A percentile compares a stretch with the other conserved stretches of the same genome.
phyloP scores from a whole-genome alignment of 2,113 vertebrate species.

The Phaethon lepturus region DNA sequence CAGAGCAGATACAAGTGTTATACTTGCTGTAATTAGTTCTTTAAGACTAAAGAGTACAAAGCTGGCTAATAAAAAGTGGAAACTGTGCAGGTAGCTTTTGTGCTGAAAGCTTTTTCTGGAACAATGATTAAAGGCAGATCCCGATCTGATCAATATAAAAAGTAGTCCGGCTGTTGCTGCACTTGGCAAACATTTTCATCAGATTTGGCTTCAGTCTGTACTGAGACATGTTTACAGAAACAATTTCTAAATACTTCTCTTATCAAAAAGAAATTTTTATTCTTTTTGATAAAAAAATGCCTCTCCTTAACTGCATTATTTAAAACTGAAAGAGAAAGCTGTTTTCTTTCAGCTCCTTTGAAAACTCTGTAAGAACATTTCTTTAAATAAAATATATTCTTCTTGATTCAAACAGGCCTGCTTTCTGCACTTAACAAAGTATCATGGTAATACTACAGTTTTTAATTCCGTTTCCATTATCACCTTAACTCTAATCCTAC shows the following conservation, averaged over 20 bases:
- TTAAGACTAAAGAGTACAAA: not conserved
- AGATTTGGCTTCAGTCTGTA: not conserved
- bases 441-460: not conserved
- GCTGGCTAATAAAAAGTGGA: not conserved
- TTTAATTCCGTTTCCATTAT: constrained; percentile 6
- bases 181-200: not conserved
- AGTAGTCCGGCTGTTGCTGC: not conserved
- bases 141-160: not conserved
- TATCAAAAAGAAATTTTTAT: constrained; percentile 9
- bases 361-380: not conserved
- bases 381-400: not conserved
- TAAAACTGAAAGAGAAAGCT: not conserved
- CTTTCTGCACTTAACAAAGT: not conserved
- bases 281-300: constrained; percentile 13
- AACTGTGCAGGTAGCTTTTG: not conserved
- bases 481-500: not conserved
- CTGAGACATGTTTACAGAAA: not conserved
- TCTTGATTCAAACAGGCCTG: not conserved
- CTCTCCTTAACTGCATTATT: not conserved
- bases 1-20: not conserved
- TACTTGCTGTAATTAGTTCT: not conserved
- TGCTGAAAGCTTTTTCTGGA: not conserved
- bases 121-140: not conserved
- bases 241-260: not conserved
- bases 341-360: constrained; percentile 5